Base-by-base conservation (phyloP, 2,888 invertebrate genomes). In the Rapana venosa region DNA sequence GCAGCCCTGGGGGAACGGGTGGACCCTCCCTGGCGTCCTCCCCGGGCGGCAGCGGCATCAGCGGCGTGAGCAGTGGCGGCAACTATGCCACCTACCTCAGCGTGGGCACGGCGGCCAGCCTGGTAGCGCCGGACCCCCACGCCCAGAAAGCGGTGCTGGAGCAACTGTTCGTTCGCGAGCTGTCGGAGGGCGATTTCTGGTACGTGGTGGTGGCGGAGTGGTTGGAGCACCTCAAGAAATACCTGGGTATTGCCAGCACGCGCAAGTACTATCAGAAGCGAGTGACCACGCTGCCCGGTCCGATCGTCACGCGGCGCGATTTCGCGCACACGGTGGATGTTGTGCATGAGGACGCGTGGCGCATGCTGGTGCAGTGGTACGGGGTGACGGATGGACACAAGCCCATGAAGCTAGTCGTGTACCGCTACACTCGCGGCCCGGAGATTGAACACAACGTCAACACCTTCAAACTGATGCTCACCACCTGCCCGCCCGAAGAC, bases 391-490 rank as follows among this genome's bases (percentile, higher is more conserved):
- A 95, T 1, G 95, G 94, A n/a, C 95, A 95, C 90, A 93, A 94
- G 81, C 92, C 94, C 30, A 94, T 94, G 91, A 95, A 95, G 91
- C 92, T 94, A 35, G 94, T 94, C n/a, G 95, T 95, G 20, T 95
- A 94, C 90, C 91, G 91, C 36, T 95, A 95, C 90, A 92, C 93
- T 11, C 90, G 94, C 36, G 94, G 93, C n/a, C 94, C 94, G 26
- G 95, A 95, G 89, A 94, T 95, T n/a, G 95, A 95, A 90, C 94
- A 95, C 90, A 94, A 95, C 89, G 90, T 94, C 81, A 95, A 95
- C 90, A 94, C 94, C 11, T 95, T 95, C 90, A 95, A 95, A 90
- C 90, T 95, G 56, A 94, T 94, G 94, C 90, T 93, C 88, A 92
- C 94, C 84, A 93, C 93, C 30, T 93, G 94, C 0, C 92, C 93